A percentile compares a stretch with the other conserved stretches of the same genome.
These are phyloP conservation scores for Amphilophus citrinellus DNA, from an alignment of 2,113 vertebrate genomes.

Conservation along the genomic window DNA sequence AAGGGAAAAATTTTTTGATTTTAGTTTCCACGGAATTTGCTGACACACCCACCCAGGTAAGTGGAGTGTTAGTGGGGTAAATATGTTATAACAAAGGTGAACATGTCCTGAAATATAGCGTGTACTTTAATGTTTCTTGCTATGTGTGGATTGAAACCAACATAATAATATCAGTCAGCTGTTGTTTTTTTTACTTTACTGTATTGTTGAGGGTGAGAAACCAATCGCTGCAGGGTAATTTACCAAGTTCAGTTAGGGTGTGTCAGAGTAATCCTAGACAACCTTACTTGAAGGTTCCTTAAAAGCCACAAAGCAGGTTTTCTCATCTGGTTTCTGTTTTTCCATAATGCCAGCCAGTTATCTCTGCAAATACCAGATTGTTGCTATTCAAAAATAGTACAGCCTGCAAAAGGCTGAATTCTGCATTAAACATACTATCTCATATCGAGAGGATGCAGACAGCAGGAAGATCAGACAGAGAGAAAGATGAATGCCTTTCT, in stretches of 20 bases:
- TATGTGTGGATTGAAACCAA: neutral
- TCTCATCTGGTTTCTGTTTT: neutral
- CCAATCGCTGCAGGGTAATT: neutral
- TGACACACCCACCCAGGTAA: conserved; percentile 18
- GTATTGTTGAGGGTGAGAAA: neutral
- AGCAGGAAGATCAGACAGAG: conserved; percentile 26
- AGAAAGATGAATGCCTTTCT: conserved; percentile 36
- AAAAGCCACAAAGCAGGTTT: conserved; percentile 5
- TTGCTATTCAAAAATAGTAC: conserved; percentile 15
- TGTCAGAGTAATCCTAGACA: neutral
- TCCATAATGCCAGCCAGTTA: neutral
- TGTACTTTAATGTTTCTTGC: neutral
- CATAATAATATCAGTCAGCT: neutral
- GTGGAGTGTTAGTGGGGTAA: neutral
- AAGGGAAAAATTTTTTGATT: neutral
- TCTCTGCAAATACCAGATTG: conserved; percentile 1
- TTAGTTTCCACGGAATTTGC: conserved; percentile 4
- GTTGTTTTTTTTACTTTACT: neutral
- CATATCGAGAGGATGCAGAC: conserved; percentile 1
- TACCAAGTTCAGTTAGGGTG: conserved; percentile 13
- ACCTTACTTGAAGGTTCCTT: neutral
- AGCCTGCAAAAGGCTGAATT: conserved; percentile 24
- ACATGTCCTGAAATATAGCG: neutral
- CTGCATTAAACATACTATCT: conserved; percentile 33
- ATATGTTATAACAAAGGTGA: neutral